Evolutionary conservation across 2,113 vertebrate species (phyloP).

Genomic region (Cyanoderma ruficeps): DNA sequence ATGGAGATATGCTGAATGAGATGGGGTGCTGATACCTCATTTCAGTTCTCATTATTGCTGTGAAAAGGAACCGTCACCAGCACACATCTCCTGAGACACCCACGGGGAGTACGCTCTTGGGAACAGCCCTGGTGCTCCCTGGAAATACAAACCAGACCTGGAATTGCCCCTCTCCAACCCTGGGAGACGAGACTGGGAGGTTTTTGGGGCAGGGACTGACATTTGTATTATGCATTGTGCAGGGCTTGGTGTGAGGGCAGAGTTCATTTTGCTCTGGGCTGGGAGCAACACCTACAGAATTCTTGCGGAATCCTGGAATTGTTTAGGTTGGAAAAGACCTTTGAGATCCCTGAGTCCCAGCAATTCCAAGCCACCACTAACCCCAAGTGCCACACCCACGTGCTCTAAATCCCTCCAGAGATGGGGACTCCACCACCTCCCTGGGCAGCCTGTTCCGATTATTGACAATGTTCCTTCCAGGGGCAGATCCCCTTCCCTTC

Average conservation of each 20-base stretch:
- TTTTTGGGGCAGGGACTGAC: not conserved
- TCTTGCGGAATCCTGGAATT: not conserved
- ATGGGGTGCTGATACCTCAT: slow-evolving; percentile 58
- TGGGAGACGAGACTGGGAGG: not conserved
- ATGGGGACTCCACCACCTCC: no score
- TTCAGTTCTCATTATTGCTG: slow-evolving; percentile 54
- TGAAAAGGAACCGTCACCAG: slow-evolving; percentile 59
- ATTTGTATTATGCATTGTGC: not conserved
- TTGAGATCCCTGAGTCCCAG: not conserved
- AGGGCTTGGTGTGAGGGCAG: not conserved
- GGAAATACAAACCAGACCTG: not conserved
- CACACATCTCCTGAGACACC: not conserved
- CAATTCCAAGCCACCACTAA: not conserved
- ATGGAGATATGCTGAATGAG: slow-evolving; percentile 52
- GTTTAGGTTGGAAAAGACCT: not conserved
- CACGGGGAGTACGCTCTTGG: not conserved
- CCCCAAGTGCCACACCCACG: not conserved
- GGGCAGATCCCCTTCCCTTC: not conserved
- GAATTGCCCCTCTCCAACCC: not conserved
- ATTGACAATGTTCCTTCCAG: not conserved
- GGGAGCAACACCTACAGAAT: not conserved
- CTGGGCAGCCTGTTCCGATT: fast-evolving
- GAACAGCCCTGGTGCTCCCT: not conserved
- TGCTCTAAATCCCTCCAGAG: not conserved
- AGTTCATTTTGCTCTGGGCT: not conserved